These are phyloP conservation scores for Patella pellucida DNA, from an alignment of 2,888 invertebrate genomes.

Conservation along the genomic window DNA sequence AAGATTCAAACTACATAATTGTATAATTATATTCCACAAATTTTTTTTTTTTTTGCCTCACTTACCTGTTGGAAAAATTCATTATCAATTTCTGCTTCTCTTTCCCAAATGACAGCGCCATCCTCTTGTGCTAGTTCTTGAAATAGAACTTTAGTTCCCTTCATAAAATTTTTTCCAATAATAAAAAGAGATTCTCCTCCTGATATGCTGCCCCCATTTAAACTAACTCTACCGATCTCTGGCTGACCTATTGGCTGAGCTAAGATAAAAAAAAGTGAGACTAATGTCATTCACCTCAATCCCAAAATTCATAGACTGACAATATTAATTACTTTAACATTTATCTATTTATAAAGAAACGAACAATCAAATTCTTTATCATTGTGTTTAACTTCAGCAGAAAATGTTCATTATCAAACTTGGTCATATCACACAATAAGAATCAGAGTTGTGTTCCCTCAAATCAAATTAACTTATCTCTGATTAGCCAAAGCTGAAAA, in stretches of 20 bases:
- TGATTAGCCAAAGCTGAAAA: no score
- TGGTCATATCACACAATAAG: no score
- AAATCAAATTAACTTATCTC: no score
- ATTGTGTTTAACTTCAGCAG: no score
- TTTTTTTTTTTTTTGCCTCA: neutral
- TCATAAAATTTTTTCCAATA: slow-evolving; percentile 72
- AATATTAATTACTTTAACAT: neutral
- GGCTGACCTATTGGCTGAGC: slow-evolving; percentile 73
- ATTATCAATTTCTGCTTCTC: slow-evolving; percentile 69
- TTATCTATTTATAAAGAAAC: no score
- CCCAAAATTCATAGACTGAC: no score
- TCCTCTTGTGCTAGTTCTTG: slow-evolving; percentile 62
- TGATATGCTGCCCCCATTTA: slow-evolving; percentile 47
- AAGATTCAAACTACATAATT: no score
- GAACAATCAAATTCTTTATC: no score
- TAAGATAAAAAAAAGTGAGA: slow-evolving; percentile 41
- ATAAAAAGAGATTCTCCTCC: slow-evolving; percentile 72
- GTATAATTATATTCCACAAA: no score
- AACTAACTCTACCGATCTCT: slow-evolving; percentile 71
- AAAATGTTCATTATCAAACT: no score
- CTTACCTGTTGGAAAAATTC: slow-evolving; percentile 70
- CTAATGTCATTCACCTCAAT: neutral
- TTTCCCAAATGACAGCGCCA: slow-evolving; percentile 66
- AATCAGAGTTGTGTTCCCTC: no score
- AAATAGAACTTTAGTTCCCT: slow-evolving; percentile 69